phyloP scores from a whole-genome alignment of 2,888 invertebrate species.

The Odiellus spinosus region DNA sequence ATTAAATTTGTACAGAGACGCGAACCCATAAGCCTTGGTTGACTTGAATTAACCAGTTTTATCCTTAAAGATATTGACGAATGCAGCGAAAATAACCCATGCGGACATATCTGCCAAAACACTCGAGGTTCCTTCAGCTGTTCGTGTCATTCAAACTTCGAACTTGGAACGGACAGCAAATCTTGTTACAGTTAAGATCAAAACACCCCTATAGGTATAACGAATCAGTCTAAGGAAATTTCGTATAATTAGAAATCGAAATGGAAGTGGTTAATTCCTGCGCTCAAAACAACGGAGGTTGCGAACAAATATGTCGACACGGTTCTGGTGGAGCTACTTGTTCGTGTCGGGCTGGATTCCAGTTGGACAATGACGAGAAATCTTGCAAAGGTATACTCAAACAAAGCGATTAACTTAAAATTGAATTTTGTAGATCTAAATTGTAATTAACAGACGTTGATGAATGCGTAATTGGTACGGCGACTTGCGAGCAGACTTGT shows the following conservation, averaged over 20 bases:
- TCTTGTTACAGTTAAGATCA: slow-evolving; percentile 29
- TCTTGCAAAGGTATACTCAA: slow-evolving; percentile 25
- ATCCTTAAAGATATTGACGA: slow-evolving; percentile 27
- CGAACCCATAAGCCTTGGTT: not conserved
- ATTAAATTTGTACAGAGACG: not conserved
- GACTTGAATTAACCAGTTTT: not conserved
- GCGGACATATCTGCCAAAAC: slow-evolving; percentile 24
- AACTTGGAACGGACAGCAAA: slow-evolving; percentile 29
- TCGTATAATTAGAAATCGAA: slow-evolving; percentile 31
- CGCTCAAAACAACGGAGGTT: slow-evolving; percentile 35
- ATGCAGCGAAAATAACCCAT: slow-evolving; percentile 24
- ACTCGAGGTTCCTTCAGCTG: slow-evolving; percentile 18
- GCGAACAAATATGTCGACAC: slow-evolving; percentile 35
- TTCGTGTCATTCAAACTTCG: slow-evolving; percentile 23
- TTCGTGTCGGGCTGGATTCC: slow-evolving; percentile 26
- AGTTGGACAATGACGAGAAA: slow-evolving; percentile 24
- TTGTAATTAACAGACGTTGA: slow-evolving; percentile 25
- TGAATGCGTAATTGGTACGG: slow-evolving; percentile 28
- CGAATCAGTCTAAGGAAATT: too few relatives aligned
- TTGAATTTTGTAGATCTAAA: too few relatives aligned
- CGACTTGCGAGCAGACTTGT: slow-evolving; percentile 30
- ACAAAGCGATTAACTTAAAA: too few relatives aligned
- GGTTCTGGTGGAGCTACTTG: slow-evolving; percentile 24
- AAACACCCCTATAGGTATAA: not conserved
- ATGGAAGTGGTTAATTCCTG: slow-evolving; percentile 33